Evolutionary conservation across 2,888 invertebrate species (phyloP).

Genomic region (Hirtodrosophila alboralis): DNA sequence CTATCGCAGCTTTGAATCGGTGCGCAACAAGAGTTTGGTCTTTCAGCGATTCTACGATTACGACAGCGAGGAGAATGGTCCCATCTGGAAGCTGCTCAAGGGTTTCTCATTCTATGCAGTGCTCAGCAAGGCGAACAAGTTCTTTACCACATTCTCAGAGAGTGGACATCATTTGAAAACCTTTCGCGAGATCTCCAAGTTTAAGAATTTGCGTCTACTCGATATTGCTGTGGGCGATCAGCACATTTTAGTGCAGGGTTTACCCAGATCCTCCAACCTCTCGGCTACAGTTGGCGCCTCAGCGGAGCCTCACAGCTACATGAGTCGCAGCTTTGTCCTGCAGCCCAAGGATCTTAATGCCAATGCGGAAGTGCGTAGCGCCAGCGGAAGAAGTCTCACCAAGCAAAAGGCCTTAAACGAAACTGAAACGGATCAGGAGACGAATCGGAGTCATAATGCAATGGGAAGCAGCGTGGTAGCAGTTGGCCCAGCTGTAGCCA

Average conservation of each 20-base stretch:
- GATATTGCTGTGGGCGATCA: slow-evolving; percentile 83
- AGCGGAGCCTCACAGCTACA: slow-evolving; percentile 56
- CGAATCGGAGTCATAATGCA: slow-evolving; percentile 6
- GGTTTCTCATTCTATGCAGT: slow-evolving; percentile 83
- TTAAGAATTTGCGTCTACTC: slow-evolving; percentile 81
- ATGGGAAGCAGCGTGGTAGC: slow-evolving; percentile 41
- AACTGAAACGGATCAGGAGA: slow-evolving; percentile 31
- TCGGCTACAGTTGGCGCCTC: slow-evolving; percentile 64
- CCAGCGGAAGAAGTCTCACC: slow-evolving; percentile 53
- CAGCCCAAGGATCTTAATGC: slow-evolving; percentile 62
- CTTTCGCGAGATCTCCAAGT: slow-evolving; percentile 84
- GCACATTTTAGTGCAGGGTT: slow-evolving; percentile 82
- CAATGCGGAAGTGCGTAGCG: slow-evolving; percentile 41
- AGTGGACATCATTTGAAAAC: slow-evolving; percentile 84
- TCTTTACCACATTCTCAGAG: slow-evolving; percentile 84
- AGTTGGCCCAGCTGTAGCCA: slow-evolving; percentile 42
- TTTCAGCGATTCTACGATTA: slow-evolving; percentile 84
- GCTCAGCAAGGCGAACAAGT: slow-evolving; percentile 82
- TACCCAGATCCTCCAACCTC: slow-evolving; percentile 76
- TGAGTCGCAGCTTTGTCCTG: slow-evolving; percentile 75
- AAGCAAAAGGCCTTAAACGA: slow-evolving; percentile 49
- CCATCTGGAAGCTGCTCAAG: slow-evolving; percentile 82
- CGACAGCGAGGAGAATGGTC: slow-evolving; percentile 83
- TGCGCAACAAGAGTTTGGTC: slow-evolving; percentile 81
- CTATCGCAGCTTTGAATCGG: slow-evolving; percentile 82